These are phyloP conservation scores for Corvus cornix DNA, from an alignment of 2,113 vertebrate genomes.

Conservation along the genomic window DNA sequence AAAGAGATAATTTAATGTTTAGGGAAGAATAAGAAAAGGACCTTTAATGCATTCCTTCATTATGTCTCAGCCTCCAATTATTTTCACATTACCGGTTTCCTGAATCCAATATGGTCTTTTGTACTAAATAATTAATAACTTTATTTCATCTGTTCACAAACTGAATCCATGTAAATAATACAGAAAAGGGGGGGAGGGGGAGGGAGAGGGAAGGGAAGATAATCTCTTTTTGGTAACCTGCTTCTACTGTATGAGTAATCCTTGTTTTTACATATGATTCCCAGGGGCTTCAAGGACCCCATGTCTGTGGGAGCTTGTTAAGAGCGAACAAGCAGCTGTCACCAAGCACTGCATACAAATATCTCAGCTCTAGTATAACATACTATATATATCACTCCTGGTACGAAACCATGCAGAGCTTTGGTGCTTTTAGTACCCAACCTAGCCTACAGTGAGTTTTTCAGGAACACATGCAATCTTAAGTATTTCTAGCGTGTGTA, in stretches of 20 bases:
- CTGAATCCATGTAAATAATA: neutral
- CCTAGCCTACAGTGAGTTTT: neutral
- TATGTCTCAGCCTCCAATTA: neutral
- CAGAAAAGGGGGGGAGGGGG: neutral
- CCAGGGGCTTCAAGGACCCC: neutral
- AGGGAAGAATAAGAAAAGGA: neutral
- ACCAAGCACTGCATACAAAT: neutral
- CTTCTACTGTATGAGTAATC: neutral
- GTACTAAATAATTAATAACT: neutral
- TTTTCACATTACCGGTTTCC: neutral
- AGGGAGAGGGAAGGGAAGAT: accelerated
- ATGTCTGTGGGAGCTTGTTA: neutral
- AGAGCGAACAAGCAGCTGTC: neutral
- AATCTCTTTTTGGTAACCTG: neutral
- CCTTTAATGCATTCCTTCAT: neutral
- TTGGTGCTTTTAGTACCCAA: neutral
- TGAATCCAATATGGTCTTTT: neutral
- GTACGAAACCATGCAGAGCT: neutral
- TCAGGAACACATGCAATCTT: neutral
- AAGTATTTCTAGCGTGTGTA: neutral
- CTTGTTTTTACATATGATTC: neutral
- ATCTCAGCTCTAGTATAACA: neutral
- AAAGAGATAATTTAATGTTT: neutral
- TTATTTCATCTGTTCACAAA: neutral
- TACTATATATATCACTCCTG: neutral